phyloP scores from a whole-genome alignment of 2,113 vertebrate genomes.

The Scopus umbretta region DNA sequence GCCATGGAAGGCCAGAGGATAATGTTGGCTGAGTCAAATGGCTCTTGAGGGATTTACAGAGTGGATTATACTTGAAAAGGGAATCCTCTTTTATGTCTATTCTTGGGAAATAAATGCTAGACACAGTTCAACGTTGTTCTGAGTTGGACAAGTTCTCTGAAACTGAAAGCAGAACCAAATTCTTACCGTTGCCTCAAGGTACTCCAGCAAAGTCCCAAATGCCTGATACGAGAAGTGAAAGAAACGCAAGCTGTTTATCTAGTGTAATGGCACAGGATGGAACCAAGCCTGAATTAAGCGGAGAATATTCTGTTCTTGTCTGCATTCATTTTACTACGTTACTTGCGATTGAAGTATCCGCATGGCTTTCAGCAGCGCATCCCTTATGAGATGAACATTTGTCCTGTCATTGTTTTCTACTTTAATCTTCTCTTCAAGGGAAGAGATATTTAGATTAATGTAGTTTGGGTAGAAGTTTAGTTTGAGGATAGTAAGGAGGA shows the following conservation, averaged over 20 bases:
- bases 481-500: background rate
- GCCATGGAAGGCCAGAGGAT: conserved; percentile 34
- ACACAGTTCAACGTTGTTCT: background rate
- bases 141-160: background rate
- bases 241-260: background rate
- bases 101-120: conserved; percentile 17
- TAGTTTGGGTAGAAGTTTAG: background rate
- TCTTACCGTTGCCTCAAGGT: background rate
- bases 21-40: conserved; percentile 34
- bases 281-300: background rate
- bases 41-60: conserved; percentile 55
- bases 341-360: background rate
- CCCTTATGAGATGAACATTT: background rate
- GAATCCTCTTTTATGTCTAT: conserved; percentile 50
- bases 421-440: background rate
- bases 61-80: conserved; percentile 45
- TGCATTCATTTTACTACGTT: background rate
- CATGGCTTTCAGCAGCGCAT: background rate
- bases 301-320: background rate
- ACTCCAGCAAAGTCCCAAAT: background rate
- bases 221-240: background rate
- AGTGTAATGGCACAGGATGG: background rate
- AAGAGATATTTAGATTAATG: background rate
- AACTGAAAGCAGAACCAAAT: background rate
- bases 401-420: background rate